phyloP scores from a whole-genome alignment of 2,113 vertebrate species.

The Campylomormyrus tamandua region DNA sequence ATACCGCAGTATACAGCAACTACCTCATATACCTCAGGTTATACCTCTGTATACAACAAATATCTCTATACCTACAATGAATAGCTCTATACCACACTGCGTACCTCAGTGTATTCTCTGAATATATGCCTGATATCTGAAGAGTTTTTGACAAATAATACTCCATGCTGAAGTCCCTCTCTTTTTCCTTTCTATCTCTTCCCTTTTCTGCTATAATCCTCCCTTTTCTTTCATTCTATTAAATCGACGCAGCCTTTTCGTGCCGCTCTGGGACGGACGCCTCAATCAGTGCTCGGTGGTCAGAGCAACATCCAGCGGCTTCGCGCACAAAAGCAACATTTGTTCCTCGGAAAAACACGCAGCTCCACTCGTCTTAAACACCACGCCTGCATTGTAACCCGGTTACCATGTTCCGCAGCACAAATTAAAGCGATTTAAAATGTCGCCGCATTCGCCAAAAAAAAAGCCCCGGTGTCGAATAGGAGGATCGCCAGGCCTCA shows the following conservation, averaged over 20 bases:
- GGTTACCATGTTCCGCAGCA: neutral
- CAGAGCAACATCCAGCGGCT: neutral
- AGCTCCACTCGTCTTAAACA: neutral
- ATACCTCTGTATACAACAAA: neutral
- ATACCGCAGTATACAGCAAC: neutral
- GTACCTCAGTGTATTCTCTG: neutral
- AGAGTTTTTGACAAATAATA: neutral
- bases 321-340: neutral
- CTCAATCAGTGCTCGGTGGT: neutral
- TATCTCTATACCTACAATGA: neutral
- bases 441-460: slow-evolving; percentile 4
- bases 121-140: neutral
- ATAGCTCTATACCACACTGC: neutral
- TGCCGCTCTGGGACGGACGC: neutral
- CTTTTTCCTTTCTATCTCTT: neutral
- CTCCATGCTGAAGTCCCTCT: neutral
- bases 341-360: neutral
- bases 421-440: slow-evolving; percentile 15
- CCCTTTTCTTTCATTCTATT: neutral
- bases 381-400: neutral
- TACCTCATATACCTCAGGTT: neutral
- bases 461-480: neutral
- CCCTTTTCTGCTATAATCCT: neutral
- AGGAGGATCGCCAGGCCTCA: neutral
- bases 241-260: neutral